Base-by-base conservation (phyloP, 2,888 invertebrate species). In the Elaeidobius kamerunicus region DNA sequence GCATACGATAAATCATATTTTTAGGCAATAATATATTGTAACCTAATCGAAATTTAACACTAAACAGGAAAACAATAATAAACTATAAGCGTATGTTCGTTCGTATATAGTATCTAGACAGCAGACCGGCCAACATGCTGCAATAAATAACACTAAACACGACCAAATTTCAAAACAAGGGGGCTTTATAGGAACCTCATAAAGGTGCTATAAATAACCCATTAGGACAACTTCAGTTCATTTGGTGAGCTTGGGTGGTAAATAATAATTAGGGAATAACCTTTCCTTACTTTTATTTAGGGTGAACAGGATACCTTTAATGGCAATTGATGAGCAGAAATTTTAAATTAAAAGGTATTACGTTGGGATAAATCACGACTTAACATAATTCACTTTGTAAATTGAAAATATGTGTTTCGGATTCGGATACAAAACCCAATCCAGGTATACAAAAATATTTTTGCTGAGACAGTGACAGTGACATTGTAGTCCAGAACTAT, bases 151-250 rank as follows among this genome's bases (percentile, higher is more conserved):
- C 47, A 18, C n/a, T 38, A 16, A 46, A 47, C 47, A 47, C 36
- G 47, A 28, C 47, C 47, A 28, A 47, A 39, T 47, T 47, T 47
- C 47, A 47, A 39, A 47, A 47, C 47, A 47, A 39, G 30, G 36
- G 46, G 39, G 36, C 23, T 47, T 47, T 39, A 39, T 30, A 39
- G 39, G 39, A 28, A 39, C 39, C 39, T 47, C 30, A 28, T 39
- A 39, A 47, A 47, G 39, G 47, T 47, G 47, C 47, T 47, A 47
- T 47, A 39, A 47, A 47, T 47, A 47, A 39, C 47, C 9, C 18
- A 30, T 47, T 39, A 47, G 28, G 39, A 19, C 27, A 16, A 41
- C 19, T 41, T 19, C 41, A 39, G 46, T 46, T 38, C 39, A 39
- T 47, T 47, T 19, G 39, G 30, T 39, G 28, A 16, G 27, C 20